Evolutionary conservation across 2,797 vertebrate genomes (phyloP).

Genomic region (Rhabdophis nuchalis): DNA sequence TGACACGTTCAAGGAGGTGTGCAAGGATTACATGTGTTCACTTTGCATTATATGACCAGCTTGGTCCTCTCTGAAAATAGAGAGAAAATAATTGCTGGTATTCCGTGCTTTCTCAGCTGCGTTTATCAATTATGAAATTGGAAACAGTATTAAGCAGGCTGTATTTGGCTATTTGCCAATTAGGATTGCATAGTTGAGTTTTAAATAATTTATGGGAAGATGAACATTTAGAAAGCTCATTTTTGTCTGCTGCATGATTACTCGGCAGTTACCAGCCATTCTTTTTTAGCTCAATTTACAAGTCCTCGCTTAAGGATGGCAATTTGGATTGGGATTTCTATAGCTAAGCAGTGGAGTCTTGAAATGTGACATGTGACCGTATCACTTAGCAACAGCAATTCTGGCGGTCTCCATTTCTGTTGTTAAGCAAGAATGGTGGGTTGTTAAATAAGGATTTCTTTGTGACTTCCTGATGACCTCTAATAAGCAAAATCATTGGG

Average conservation of each 20-base stretch:
- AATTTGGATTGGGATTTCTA: background rate
- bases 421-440: background rate
- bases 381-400: background rate
- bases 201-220: background rate
- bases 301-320: background rate
- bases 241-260: background rate
- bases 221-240: background rate
- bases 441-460: background rate
- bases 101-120: background rate
- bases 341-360: background rate
- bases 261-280: background rate
- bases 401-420: background rate
- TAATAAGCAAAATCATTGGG: background rate
- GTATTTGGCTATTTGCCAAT: background rate
- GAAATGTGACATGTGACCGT: background rate
- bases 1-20: background rate
- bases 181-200: background rate
- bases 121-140: background rate
- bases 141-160: background rate
- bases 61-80: background rate
- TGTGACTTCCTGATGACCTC: background rate
- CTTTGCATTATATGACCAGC: background rate
- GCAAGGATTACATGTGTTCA: background rate
- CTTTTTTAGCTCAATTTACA: background rate
- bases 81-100: background rate